Evolutionary conservation across 2,888 invertebrate genomes (phyloP), one percentile per base, ranked within the genome.

Genomic region (Nemotelus pantherinus): DNA sequence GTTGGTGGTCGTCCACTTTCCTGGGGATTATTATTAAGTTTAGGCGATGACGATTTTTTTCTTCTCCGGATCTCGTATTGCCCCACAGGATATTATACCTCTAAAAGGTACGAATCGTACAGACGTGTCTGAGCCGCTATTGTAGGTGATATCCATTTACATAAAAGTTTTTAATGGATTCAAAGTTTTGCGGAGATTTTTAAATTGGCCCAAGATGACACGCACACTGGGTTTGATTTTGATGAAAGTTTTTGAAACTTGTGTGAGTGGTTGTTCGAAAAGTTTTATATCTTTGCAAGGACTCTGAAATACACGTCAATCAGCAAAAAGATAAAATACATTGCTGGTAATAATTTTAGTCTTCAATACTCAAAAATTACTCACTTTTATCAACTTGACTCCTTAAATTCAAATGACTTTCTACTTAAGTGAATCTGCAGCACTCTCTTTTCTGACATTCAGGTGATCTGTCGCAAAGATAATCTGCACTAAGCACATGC

Each of bases 101-200:
- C 68, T 50, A 55, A 53, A 50, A 55, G 76, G 65, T 65, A 64
- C 53, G 57, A 25, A 48, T 9, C 50, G 63, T 57, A 77, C 55
- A 75, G 77, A 67, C 78, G 67, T 75, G 68, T 77, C 78, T 71
- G 67, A 43, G 70, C n/a, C 43, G 45, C 3, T 41, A 53, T 77
- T 76, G 77, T 77, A 76, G 64, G 78, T 76, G 77, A 80, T 80
- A 78, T 78, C 78, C 77, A 80, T 80, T 80, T 80, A 75, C 76
- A 79, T 79, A 77, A 79, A 80, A 80, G 80, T 80, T 80, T 79
- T 80, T 78, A 80, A 80, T 80, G 80, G 78, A 80, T 80, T 77
- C 60, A 77, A 80, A 80, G 77, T 80, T 80, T 78, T 76, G 63
- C 55, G 50, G 63, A 55, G 77, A 71, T 68, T 71, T 80, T 78